Percentiles rank a stretch among this genome's conserved stretches.
phyloP scores from a whole-genome alignment of 64 coral and sea anemone species.

The Montipora cactus region DNA sequence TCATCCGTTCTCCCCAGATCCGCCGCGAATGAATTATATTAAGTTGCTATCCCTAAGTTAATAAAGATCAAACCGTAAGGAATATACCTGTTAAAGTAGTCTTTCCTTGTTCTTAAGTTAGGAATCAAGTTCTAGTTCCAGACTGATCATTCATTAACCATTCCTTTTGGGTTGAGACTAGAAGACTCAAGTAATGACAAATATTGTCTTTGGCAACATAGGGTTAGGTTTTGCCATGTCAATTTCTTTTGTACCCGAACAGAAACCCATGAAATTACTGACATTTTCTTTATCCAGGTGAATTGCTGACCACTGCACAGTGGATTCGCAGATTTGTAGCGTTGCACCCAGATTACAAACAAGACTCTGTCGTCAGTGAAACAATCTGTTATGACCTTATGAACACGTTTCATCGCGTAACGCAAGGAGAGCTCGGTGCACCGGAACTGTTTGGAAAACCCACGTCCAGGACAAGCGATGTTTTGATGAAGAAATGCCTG shows the following conservation, averaged over 20 bases:
- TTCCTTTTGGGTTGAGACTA: no score
- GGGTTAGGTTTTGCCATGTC: not conserved
- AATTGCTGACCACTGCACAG: conserved; percentile 93
- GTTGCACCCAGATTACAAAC: conserved; percentile 85
- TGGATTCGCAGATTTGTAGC: conserved; percentile 92
- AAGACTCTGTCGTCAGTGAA: conserved; percentile 93
- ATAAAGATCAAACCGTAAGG: no score
- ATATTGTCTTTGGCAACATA: no score
- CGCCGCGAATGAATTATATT: no score
- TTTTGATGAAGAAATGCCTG: conserved; percentile 79
- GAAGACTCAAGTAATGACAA: no score
- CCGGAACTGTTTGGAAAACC: conserved; percentile 90
- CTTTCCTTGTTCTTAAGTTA: no score
- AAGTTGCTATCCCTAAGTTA: no score
- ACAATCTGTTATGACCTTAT: conserved; percentile 93
- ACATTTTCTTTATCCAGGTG: conserved; percentile 60
- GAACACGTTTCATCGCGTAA: conserved; percentile 80
- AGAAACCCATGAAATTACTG: no score
- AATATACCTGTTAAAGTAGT: no score
- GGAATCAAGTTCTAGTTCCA: no score
- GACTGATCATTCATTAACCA: no score
- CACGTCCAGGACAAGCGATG: conserved; percentile 75
- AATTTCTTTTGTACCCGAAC: not conserved
- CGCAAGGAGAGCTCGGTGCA: conserved; percentile 65
- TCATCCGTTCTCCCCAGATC: no score